Evolutionary conservation across 2,888 invertebrate species (phyloP).

Genomic region (Drosophila mimica): DNA sequence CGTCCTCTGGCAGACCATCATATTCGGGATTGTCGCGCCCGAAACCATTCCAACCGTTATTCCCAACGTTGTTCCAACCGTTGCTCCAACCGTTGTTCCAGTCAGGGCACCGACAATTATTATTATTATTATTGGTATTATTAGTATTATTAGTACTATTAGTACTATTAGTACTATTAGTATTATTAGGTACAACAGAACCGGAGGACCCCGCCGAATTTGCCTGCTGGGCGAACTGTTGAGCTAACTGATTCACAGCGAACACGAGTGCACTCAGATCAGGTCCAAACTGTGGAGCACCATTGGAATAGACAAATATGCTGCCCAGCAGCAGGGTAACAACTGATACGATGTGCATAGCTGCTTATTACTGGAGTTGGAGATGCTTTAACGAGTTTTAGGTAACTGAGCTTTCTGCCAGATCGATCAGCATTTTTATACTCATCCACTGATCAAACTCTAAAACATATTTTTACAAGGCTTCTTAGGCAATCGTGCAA

Average conservation of each 20-base stretch:
- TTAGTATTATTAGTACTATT: too few species aligned
- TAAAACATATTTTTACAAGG: background rate
- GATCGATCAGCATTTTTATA: constrained; percentile 28
- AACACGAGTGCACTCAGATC: constrained; percentile 2
- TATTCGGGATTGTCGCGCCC: constrained; percentile 27
- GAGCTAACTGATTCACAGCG: constrained; percentile 20
- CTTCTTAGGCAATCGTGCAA: background rate
- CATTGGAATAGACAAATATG: constrained; percentile 25
- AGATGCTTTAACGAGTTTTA: constrained; percentile 1
- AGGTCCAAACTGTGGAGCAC: constrained; percentile 20
- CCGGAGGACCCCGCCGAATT: constrained; percentile 10
- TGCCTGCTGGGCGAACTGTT: constrained; percentile 10
- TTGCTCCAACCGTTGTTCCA: background rate
- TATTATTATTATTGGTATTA: background rate
- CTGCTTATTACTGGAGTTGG: background rate
- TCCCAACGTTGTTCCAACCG: background rate
- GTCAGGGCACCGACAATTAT: background rate
- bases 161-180: background rate
- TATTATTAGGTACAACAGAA: too few species aligned
- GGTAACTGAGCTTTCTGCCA: constrained; percentile 24
- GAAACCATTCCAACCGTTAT: constrained; percentile 16
- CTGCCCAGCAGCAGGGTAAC: constrained; percentile 35
- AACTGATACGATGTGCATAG: constrained; percentile 40
- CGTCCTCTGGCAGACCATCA: background rate
- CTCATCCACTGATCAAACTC: background rate